These are phyloP conservation scores for Dichetophora obliterata DNA, from an alignment of 2,888 invertebrate species.

Conservation along the genomic window DNA sequence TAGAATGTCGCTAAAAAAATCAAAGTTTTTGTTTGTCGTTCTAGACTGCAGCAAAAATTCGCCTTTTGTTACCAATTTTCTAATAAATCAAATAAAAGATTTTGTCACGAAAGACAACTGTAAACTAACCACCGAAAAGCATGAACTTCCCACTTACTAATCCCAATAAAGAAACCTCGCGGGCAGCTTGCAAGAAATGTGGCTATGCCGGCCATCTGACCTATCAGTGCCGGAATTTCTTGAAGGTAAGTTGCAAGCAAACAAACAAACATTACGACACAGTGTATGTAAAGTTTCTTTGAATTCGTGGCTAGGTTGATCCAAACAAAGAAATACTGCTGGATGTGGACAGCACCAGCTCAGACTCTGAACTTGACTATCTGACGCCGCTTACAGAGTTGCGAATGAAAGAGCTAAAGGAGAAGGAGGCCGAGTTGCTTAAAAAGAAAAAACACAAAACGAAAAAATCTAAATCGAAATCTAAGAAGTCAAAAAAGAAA, in stretches of 20 bases:
- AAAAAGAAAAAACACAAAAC: constrained; percentile 50
- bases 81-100: background rate
- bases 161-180: constrained; percentile 78
- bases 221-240: constrained; percentile 95
- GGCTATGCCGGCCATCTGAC: constrained; percentile 97
- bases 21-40: background rate
- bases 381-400: constrained; percentile 85
- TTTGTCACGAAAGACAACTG: constrained; percentile 24
- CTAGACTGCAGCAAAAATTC: background rate
- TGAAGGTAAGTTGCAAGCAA: constrained; percentile 77
- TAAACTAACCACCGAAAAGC: constrained; percentile 39
- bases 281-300: background rate
- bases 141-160: constrained; percentile 67
- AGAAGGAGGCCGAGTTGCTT: constrained; percentile 75
- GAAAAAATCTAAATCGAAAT: constrained; percentile 48
- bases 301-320: constrained; percentile 74
- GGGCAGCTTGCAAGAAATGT: constrained; percentile 94
- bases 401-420: constrained; percentile 81
- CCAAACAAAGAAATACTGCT: constrained; percentile 93
- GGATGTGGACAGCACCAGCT: constrained; percentile 95
- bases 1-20: no score
- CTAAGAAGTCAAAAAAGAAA: constrained; percentile 48
- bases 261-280: constrained; percentile 24
- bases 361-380: constrained; percentile 85
- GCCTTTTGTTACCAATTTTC: background rate